These are phyloP conservation scores for Fulmarus glacialis DNA, from an alignment of 2,113 vertebrate species.

Conservation along the genomic window DNA sequence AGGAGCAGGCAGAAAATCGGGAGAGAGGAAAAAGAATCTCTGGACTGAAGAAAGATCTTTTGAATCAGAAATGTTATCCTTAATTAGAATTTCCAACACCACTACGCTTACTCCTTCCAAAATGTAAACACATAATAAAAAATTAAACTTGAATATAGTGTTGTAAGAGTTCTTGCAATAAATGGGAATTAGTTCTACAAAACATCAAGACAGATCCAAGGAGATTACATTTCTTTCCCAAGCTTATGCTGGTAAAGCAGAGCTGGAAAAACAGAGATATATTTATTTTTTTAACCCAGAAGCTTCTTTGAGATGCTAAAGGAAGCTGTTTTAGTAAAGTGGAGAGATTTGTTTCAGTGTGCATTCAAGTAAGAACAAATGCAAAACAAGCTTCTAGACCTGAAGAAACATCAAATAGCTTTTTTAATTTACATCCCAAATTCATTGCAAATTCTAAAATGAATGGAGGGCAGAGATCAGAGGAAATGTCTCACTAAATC, in stretches of 20 bases:
- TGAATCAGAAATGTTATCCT: not conserved
- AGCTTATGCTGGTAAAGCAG: not conserved
- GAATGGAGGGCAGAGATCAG: not conserved
- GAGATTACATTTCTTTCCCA: not conserved
- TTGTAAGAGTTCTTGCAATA: not conserved
- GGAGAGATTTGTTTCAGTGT: not conserved
- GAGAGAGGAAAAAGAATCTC: not conserved
- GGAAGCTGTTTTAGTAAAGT: not conserved
- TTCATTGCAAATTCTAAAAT: not conserved
- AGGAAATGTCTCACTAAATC: not conserved
- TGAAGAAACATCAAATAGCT: not conserved
- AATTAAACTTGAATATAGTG: not conserved
- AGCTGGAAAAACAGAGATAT: not conserved
- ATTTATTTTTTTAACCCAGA: not conserved
- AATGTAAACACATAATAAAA: conserved; percentile 11
- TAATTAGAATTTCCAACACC: not conserved
- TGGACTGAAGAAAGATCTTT: not conserved
- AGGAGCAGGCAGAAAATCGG: not conserved
- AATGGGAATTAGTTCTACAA: not conserved
- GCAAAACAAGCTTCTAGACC: conserved; percentile 7
- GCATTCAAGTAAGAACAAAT: not conserved
- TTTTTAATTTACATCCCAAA: conserved; percentile 18
- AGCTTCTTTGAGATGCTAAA: not conserved
- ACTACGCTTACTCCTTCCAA: not conserved
- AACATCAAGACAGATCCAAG: not conserved